These are phyloP conservation scores for Disparrhopalites patrizii DNA, from an alignment of 2,888 invertebrate genomes.

Conservation along the genomic window DNA sequence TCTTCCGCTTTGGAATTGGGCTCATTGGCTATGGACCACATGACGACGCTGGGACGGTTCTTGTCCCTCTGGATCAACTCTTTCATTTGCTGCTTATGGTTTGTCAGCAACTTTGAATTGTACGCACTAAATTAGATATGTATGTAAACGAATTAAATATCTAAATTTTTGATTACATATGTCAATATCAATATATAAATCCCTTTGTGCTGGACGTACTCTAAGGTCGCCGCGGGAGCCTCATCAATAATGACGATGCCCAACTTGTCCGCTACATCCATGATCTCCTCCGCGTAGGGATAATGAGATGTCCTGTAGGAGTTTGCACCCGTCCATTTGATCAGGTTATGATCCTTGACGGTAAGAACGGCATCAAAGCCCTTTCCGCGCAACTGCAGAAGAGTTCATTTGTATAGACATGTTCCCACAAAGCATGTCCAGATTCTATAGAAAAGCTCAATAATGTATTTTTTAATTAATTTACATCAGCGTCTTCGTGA, in stretches of 20 bases:
- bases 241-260: conserved; percentile 95
- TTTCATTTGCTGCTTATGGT: conserved; percentile 78
- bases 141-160: neutral
- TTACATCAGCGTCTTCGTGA: conserved; percentile 43
- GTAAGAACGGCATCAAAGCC: conserved; percentile 84
- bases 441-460: no score
- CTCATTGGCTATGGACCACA: conserved; percentile 97
- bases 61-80: conserved; percentile 87
- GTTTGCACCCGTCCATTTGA: conserved; percentile 79
- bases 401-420: no score
- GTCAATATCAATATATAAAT: neutral
- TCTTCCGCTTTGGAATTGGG: conserved; percentile 55
- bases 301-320: conserved; percentile 81
- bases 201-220: conserved; percentile 55
- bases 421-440: no score
- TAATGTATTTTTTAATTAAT: no score
- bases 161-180: neutral
- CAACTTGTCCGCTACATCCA: conserved; percentile 85
- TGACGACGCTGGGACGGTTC: conserved; percentile 89
- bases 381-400: conserved; percentile 75
- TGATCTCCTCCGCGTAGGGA: conserved; percentile 95
- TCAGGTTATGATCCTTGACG: conserved; percentile 85
- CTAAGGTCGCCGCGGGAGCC: conserved; percentile 87
- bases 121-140: conserved; percentile 28
- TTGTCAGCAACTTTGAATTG: conserved; percentile 63